Base-by-base conservation (phyloP, 2,797 vertebrate species). In the Botia almorhae region DNA sequence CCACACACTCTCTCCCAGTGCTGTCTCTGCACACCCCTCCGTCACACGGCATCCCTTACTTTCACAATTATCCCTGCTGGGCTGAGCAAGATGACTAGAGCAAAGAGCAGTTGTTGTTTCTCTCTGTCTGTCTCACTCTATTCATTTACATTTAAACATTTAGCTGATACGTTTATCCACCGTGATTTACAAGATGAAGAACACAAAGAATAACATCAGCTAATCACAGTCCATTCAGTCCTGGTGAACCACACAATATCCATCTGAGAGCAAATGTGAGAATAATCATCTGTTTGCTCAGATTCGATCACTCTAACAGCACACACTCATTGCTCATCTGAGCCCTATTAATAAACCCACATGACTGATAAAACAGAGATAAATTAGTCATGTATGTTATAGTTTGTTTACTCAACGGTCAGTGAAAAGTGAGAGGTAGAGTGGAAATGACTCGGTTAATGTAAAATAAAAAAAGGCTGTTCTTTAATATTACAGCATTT, bases 1-100 rank as follows among this genome's bases (percentile, higher is more conserved):
- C 69, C 21, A 48, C 23, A 67, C 58, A 72, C 77, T 80, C 56
- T 67, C 17, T 73, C 21, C 69, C 21, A 73, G 50, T 55, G 43
- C 12, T 29, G 58, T 61, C 23, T 29, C 13, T 36, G 4, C 29
- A 5, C 26, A 64, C 14, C 29, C 29, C 29, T 36, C 61, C 26
- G 7, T 14, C 26, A 6, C 61, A 56, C 23, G 56, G 11, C 33
- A 36, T 33, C 21, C 33, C 16, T 4, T 21, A 21, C 1, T 67
- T 43, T 74, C 68, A 50, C 39, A 61, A 17, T 39, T 69, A 74
- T 78, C 70, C 56, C 55, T 50, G 8, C n/a, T 69, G 33, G 60
- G 55, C 58, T 8, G 48, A 58, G 36, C 55, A 29, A 61, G 19
- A 64, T 46, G 36, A 64, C 48, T 76, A n/a, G 23, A 51, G 69